Conservation (phyloP, 2,888 invertebrate genomes). For the Zaprionus bogoriensis region DNA sequence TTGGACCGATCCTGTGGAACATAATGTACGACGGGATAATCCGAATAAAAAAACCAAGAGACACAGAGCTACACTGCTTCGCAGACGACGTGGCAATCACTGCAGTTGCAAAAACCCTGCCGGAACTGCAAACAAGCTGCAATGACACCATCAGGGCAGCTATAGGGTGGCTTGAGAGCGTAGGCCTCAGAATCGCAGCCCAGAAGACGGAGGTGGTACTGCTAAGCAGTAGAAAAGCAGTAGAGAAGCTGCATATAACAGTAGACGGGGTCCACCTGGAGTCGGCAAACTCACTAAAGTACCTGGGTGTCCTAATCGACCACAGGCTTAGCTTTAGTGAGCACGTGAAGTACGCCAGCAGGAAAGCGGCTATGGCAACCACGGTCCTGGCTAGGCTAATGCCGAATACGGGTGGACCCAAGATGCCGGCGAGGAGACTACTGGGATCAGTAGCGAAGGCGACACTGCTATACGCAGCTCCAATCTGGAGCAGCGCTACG, state of each 20-base stretch:
- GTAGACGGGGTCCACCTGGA: background rate
- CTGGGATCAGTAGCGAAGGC: background rate
- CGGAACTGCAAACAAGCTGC: background rate
- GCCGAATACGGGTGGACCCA: background rate
- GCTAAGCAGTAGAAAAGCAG: background rate
- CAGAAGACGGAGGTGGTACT: background rate
- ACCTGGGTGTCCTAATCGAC: background rate
- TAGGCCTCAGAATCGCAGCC: background rate
- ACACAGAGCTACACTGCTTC: background rate
- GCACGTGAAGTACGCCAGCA: background rate
- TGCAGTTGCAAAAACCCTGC: background rate
- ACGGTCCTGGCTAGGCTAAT: background rate
- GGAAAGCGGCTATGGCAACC: background rate
- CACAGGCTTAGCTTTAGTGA: background rate
- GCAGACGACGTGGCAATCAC: background rate
- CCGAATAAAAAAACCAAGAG: background rate
- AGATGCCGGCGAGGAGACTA: background rate
- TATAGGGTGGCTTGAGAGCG: background rate
- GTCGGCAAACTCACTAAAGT: background rate
- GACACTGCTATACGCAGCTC: background rate
- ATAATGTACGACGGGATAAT: background rate
- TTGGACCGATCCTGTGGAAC: background rate
- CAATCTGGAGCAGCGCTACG: background rate
- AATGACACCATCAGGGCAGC: background rate
- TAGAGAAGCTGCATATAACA: background rate